Evolutionary conservation across 2,113 vertebrate genomes (phyloP), one percentile per base, ranked within the genome.

Genomic region (Myxocyprinus asiaticus): DNA sequence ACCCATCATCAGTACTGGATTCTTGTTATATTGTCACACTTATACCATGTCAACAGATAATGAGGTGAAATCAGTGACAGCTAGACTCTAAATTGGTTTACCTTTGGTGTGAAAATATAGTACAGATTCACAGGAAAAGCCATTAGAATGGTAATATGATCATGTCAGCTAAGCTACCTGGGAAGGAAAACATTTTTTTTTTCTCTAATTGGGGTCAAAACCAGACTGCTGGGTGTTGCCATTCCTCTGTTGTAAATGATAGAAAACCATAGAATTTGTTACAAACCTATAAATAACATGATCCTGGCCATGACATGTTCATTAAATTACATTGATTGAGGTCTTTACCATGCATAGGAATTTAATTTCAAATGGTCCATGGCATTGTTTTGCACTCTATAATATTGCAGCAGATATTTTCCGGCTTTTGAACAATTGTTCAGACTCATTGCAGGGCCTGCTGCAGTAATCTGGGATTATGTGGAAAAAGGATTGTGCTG

Each of bases 101-200:
- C 22, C 22, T 33, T 33, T 1, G 3, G 22, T 33, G 59, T 86
- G 9, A 70, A 17, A 8, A 47, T 53, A 7, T 61, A 14, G 22
- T 59, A 3, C 11, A 33, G 5, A 50, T 8, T 17, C 58, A 47
- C 59, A 22, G n/a, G 7, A 33, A 74, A 80, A 33, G 17, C 8
- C 53, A 68, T 17, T 8, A 55, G 22, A 33, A 33, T 33, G 22
- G 59, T 84, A 88, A 89, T 53, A 42, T 14, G 68, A 89, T 84
- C 85, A 67, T 88, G 87, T 88, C 84, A 89, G 79, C 51, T 81
- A 85, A 89, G 84, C 82, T 81, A 88, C 81, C 84, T 88, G 87
- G 82, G 87, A 91, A 88, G 81, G 66, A n/a, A 80, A 59, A 45
- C 11, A 74, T 86, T 45, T 50, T 67, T 33, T 33, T 33, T 33